phyloP scores from a whole-genome alignment of 2,113 vertebrate species.

The Dipodomys spectabilis region DNA sequence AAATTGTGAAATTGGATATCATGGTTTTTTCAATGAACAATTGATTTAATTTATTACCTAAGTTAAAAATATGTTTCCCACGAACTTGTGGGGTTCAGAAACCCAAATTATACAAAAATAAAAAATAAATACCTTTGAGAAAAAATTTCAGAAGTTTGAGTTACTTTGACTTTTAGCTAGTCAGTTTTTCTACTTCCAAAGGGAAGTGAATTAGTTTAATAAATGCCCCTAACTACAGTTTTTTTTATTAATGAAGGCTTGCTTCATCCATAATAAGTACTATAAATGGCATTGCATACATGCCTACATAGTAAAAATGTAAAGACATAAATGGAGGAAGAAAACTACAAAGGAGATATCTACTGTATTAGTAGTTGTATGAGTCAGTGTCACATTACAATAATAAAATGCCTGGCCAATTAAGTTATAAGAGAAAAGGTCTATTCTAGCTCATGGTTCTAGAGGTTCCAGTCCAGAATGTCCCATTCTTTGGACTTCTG shows the following conservation, averaged over 20 bases:
- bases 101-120: background rate
- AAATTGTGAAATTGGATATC: background rate
- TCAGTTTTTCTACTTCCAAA: background rate
- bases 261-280: background rate
- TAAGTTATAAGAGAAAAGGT: background rate
- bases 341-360: background rate
- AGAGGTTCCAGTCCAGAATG: background rate
- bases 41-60: background rate
- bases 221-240: background rate
- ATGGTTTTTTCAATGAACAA: background rate
- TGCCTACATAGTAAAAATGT: background rate
- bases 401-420: background rate
- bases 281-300: background rate
- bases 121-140: background rate
- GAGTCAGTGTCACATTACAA: background rate
- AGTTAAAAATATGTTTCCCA: background rate
- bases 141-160: background rate
- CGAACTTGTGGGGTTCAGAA: background rate
- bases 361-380: background rate
- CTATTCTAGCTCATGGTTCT: background rate
- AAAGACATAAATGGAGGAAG: background rate
- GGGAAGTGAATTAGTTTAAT: background rate
- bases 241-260: constrained; percentile 1
- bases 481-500: background rate
- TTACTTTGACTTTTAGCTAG: background rate